Base-by-base conservation (phyloP, 2,888 invertebrate species). In the Camptogramma bilineatum region DNA sequence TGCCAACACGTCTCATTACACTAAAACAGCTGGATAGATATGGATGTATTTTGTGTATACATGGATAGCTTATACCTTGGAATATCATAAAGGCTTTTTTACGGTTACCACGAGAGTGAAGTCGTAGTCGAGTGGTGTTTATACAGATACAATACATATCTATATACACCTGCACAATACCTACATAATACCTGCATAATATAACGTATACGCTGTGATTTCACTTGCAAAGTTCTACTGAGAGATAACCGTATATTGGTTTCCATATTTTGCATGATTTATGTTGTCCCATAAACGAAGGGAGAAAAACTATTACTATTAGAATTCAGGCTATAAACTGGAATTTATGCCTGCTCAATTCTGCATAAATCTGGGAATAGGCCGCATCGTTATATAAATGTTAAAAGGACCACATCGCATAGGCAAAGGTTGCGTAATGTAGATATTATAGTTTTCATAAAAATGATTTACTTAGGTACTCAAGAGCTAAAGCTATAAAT, bases 401-500 rank as follows among this genome's bases (percentile, higher is more conserved):
- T 13, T 39, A 39, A 39, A 39, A 39, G 10, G 34, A 39, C 34
- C 9, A 39, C 13, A 39, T 39, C 34, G 9, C 10, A 4, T 39
- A 39, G 34, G 34, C 7, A 28, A 28, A 31, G 8, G 34, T 39
- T 39, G 13, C 13, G 13, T 39, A 39, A 39, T 39, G 17, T 44
- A 44, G 17, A 17, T 44, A 17, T 17, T 44, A 5, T 16, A 44
- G 44, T 44, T 44, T 44, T 44, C 17, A 44, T 44, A 44, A 44
- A 39, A 44, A 44, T 17, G 44, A 44, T 44, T 44, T 44, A 17
- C 7, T 44, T 44, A 39, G 44, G 44, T 44, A 44, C 16, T 17
- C 16, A 17, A 44, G 8, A 44, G 44, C 16, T 16, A 7, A 39
- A 44, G 44, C 17, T 17, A 44, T 44, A 44, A 44, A 44, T 44